These are phyloP conservation scores for Physella acuta DNA, from an alignment of 1,140 invertebrate species.

Conservation along the genomic window DNA sequence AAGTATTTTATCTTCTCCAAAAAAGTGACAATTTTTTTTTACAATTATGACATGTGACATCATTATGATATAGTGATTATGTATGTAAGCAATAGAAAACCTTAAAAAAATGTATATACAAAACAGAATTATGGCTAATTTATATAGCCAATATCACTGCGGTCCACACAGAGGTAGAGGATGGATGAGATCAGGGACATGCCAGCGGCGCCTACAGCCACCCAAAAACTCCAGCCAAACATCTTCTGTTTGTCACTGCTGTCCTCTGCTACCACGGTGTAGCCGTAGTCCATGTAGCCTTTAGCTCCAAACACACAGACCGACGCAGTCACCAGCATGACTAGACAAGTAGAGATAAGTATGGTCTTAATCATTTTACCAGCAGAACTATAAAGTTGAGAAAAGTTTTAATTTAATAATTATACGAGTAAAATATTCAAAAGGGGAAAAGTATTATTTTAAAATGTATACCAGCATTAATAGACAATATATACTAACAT, in stretches of 20 bases:
- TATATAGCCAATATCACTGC: too few relatives aligned
- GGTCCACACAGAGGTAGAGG: constrained; percentile 50
- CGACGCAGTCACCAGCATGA: constrained; percentile 44
- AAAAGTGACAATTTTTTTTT: too few relatives aligned
- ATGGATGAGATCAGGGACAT: constrained; percentile 48
- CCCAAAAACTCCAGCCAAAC: constrained; percentile 55
- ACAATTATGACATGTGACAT: too few relatives aligned
- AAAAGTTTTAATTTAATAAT: neutral
- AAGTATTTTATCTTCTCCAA: too few relatives aligned
- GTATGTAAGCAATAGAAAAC: too few relatives aligned
- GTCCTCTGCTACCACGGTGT: constrained; percentile 34
- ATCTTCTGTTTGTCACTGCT: neutral
- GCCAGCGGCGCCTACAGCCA: constrained; percentile 38
- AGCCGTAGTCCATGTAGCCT: constrained; percentile 40
- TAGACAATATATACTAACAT: too few relatives aligned
- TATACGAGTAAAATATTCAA: neutral
- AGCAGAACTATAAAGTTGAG: neutral
- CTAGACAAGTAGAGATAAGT: constrained; percentile 7
- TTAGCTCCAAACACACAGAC: constrained; percentile 52
- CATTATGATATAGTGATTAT: too few relatives aligned
- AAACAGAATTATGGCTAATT: too few relatives aligned
- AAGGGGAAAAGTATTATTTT: neutral
- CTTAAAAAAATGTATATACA: too few relatives aligned
- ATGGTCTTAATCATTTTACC: neutral
- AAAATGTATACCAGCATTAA: neutral